phyloP scores from a whole-genome alignment of 2,797 vertebrate species.

The Peromyscus nudipes region DNA sequence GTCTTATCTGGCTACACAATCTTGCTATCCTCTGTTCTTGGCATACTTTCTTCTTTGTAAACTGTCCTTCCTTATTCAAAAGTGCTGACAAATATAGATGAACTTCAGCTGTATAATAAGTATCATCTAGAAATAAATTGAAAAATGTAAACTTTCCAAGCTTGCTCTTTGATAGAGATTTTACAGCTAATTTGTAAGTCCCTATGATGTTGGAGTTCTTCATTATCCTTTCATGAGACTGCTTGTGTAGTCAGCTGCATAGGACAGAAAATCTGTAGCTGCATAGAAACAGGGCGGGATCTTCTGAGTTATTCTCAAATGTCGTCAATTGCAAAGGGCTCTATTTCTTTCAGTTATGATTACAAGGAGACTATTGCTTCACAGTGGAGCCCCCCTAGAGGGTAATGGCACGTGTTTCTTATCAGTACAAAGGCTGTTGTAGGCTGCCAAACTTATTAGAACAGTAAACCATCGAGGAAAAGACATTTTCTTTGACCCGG shows the following conservation, averaged over 20 bases:
- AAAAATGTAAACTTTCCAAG: background rate
- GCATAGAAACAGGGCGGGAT: background rate
- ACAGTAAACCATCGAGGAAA: conserved; percentile 73
- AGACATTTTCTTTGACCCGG: conserved; percentile 78
- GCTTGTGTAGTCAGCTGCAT: background rate
- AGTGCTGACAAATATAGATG: background rate
- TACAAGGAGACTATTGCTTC: conserved; percentile 59
- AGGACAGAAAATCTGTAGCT: background rate
- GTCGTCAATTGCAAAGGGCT: conserved; percentile 1
- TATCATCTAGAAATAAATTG: background rate
- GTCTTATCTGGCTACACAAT: background rate
- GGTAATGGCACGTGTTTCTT: conserved; percentile 43
- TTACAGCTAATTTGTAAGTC: background rate
- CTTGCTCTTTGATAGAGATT: background rate
- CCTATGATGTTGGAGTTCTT: conserved; percentile 15
- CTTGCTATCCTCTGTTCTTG: background rate
- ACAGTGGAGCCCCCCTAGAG: conserved; percentile 45
- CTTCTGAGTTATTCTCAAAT: conserved; percentile 34
- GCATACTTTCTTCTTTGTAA: background rate
- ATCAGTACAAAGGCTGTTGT: conserved; percentile 56
- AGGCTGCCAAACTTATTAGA: conserved; percentile 73
- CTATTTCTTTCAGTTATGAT: background rate
- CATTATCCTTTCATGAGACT: background rate
- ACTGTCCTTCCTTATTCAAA: conserved; percentile 21
- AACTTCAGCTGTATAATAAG: background rate